phyloP scores from a whole-genome alignment of 2,888 invertebrate species.

The Papilio protenor region DNA sequence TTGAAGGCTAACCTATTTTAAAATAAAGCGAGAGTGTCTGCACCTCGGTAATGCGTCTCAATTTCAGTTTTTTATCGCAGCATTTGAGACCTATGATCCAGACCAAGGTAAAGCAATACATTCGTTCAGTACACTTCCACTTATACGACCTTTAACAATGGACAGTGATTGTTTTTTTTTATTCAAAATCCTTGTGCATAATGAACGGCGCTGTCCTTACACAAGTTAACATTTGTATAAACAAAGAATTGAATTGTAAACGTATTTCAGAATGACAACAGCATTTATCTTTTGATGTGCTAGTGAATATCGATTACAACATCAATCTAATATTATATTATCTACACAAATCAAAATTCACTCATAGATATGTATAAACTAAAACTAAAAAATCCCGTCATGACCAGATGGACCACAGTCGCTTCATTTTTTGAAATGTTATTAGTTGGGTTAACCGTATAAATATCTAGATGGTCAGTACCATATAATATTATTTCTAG shows the following conservation, averaged over 20 bases:
- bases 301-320: neutral
- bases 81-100: constrained; percentile 55
- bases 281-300: constrained; percentile 25
- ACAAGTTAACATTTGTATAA: constrained; percentile 70
- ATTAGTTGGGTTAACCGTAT: too few species aligned
- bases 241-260: constrained; percentile 64
- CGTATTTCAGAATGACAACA: constrained; percentile 47
- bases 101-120: constrained; percentile 73
- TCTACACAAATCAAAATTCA: neutral
- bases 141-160: constrained; percentile 70
- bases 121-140: constrained; percentile 58
- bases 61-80: constrained; percentile 15
- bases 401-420: too few species aligned
- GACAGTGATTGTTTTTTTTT: constrained; percentile 71
- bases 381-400: too few species aligned
- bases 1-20: constrained; percentile 15
- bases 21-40: constrained; percentile 15
- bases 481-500: too few species aligned
- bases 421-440: too few species aligned
- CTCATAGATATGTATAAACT: too few species aligned
- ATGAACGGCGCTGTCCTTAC: constrained; percentile 73
- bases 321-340: neutral
- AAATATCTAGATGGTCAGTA: too few species aligned
- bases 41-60: constrained; percentile 19
- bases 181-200: constrained; percentile 76